Conservation (phyloP, 2,888 invertebrate genomes). For the Ophion obscuratus region DNA sequence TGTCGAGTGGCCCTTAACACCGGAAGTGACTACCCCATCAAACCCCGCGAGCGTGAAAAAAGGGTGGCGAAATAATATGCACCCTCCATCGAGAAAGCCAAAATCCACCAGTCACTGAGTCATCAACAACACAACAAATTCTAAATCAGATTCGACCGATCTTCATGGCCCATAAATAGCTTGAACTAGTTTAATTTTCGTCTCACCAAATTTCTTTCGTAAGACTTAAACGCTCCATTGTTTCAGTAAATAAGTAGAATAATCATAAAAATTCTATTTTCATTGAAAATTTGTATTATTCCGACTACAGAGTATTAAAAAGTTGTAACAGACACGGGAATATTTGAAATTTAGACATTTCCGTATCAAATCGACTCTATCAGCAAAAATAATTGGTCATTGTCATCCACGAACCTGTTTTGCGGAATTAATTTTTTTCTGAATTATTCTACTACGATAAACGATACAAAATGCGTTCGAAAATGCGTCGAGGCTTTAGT, state of each 20-base stretch:
- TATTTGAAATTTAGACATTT: not conserved
- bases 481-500: not conserved
- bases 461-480: not conserved
- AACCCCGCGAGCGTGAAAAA: constrained; percentile 65
- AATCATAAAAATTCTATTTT: not conserved
- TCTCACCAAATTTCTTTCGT: not conserved
- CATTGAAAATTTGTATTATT: constrained; percentile 8
- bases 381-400: constrained; percentile 5
- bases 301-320: not conserved
- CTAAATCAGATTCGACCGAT: constrained; percentile 61
- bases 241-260: not conserved
- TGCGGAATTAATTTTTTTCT: not conserved
- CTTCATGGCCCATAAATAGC: constrained; percentile 45
- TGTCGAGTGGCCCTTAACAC: constrained; percentile 66
- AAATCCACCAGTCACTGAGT: constrained; percentile 59
- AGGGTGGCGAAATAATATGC: constrained; percentile 70
- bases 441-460: not conserved
- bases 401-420: not conserved
- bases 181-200: not conserved
- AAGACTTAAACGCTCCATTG: not conserved
- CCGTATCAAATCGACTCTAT: constrained; percentile 2
- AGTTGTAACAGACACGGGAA: constrained; percentile 11
- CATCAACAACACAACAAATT: constrained; percentile 67
- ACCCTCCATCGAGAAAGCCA: constrained; percentile 67
- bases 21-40: constrained; percentile 70